phyloP scores from a whole-genome alignment of 2,888 invertebrate genomes.

The Terebella lapidaria region DNA sequence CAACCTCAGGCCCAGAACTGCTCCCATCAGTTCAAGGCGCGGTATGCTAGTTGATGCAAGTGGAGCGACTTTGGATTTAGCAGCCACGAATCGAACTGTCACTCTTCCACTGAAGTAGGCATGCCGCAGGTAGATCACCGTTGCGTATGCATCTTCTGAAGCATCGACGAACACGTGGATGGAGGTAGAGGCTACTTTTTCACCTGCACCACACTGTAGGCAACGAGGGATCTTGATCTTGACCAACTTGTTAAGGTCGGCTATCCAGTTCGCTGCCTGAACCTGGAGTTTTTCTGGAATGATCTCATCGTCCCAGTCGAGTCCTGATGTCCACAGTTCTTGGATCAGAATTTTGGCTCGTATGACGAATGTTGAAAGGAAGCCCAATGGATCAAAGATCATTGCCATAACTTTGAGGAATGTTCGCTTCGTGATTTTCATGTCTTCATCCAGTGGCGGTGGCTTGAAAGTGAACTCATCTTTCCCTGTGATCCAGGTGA shows the following conservation, averaged over 20 bases:
- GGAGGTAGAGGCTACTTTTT: background rate
- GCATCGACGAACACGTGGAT: constrained; percentile 6
- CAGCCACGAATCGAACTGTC: background rate
- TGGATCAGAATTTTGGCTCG: constrained; percentile 33
- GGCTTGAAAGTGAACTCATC: constrained; percentile 17
- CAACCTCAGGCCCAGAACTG: background rate
- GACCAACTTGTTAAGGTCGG: constrained; percentile 15
- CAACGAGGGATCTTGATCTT: constrained; percentile 19
- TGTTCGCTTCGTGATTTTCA: constrained; percentile 28
- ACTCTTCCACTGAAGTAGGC: background rate
- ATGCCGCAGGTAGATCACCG: background rate
- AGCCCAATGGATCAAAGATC: constrained; percentile 38
- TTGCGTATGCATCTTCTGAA: background rate
- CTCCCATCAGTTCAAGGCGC: constrained; percentile 3
- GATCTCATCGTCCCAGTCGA: constrained; percentile 35
- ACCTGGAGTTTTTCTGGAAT: background rate
- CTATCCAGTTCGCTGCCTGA: constrained; percentile 17
- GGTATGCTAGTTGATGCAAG: constrained; percentile 1
- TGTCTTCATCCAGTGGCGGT: constrained; percentile 1
- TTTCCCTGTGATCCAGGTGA: constrained; percentile 17
- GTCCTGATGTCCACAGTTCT: constrained; percentile 28
- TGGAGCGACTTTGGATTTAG: constrained; percentile 2
- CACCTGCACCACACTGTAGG: constrained; percentile 11
- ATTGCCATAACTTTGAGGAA: constrained; percentile 27
- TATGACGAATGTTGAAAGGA: constrained; percentile 27